Percentiles rank a stretch among this genome's conserved stretches.
phyloP scores from a whole-genome alignment of 2,888 invertebrate genomes.

The Tiliacea aurago region DNA sequence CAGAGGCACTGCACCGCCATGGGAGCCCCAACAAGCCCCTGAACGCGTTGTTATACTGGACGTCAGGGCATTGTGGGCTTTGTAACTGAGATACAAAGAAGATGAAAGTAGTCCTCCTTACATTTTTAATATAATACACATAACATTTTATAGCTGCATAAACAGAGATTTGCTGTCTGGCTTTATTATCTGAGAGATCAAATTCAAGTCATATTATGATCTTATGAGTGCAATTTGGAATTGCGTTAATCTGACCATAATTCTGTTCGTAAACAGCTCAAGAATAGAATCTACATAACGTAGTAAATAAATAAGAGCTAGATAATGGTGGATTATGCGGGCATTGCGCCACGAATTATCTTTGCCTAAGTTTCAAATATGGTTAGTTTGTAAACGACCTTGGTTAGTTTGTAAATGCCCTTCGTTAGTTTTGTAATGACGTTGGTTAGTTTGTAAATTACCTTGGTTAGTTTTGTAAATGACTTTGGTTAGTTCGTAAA shows the following conservation, averaged over 20 bases:
- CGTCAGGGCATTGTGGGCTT: no score
- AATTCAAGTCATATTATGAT: not conserved
- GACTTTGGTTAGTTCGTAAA: no score
- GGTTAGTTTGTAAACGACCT: not conserved
- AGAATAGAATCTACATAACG: not conserved
- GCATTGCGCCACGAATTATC: not conserved
- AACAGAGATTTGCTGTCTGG: conserved; percentile 7
- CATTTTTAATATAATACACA: not conserved
- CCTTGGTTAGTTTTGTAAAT: no score
- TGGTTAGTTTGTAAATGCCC: no score
- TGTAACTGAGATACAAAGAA: no score
- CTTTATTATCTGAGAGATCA: conserved; percentile 20
- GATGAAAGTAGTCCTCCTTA: no score
- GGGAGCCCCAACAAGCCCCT: no score
- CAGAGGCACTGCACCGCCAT: no score
- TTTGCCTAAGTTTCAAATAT: not conserved
- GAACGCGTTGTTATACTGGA: no score
- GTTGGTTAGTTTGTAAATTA: no score
- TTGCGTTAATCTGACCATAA: conserved; percentile 20
- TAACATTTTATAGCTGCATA: conserved; percentile 1
- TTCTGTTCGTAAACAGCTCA: conserved; percentile 26
- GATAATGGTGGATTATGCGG: not conserved
- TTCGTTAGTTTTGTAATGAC: no score
- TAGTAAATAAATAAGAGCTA: not conserved
- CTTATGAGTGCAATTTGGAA: conserved; percentile 24